These are phyloP conservation scores for Chromoteleia sp. DNA, from an alignment of 2,888 invertebrate species.

Conservation along the genomic window DNA sequence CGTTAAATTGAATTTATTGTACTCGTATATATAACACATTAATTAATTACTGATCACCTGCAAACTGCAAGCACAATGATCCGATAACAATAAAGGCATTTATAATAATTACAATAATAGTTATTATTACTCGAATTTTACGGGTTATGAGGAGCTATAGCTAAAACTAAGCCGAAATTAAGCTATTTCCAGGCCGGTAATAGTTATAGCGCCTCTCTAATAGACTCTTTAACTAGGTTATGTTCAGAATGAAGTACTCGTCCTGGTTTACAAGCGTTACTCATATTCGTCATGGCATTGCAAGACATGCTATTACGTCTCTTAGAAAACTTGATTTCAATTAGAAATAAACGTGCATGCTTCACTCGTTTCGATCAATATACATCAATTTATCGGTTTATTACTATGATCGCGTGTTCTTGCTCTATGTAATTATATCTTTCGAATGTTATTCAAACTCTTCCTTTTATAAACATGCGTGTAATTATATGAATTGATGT, in stretches of 20 bases:
- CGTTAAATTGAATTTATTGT: too few species aligned
- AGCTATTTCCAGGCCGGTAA: constrained; percentile 77
- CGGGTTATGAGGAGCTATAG: constrained; percentile 40
- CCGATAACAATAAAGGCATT: constrained; percentile 6
- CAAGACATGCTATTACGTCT: constrained; percentile 30
- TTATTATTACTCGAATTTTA: constrained; percentile 33
- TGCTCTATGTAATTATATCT: constrained; percentile 6
- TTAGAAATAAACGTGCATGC: constrained; percentile 29
- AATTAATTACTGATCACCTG: constrained; percentile 10
- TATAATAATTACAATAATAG: constrained; percentile 37
- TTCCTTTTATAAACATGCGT: background rate
- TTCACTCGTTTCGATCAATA: constrained; percentile 35
- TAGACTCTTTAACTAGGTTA: constrained; percentile 78
- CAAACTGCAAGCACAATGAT: constrained; percentile 7
- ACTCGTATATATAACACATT: too few species aligned
- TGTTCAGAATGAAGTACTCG: constrained; percentile 73
- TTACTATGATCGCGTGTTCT: constrained; percentile 29
- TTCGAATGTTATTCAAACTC: background rate
- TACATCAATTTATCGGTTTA: constrained; percentile 30
- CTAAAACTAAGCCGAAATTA: constrained; percentile 74
- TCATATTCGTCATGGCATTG: constrained; percentile 38
- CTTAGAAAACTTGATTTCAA: constrained; percentile 41
- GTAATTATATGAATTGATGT: background rate
- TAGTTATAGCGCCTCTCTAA: constrained; percentile 74
- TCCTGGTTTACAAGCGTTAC: constrained; percentile 60